A percentile compares a stretch with the other conserved stretches of the same genome.
These are phyloP conservation scores for Siphonodentalium dalli DNA, from an alignment of 2,888 invertebrate genomes.

Conservation along the genomic window DNA sequence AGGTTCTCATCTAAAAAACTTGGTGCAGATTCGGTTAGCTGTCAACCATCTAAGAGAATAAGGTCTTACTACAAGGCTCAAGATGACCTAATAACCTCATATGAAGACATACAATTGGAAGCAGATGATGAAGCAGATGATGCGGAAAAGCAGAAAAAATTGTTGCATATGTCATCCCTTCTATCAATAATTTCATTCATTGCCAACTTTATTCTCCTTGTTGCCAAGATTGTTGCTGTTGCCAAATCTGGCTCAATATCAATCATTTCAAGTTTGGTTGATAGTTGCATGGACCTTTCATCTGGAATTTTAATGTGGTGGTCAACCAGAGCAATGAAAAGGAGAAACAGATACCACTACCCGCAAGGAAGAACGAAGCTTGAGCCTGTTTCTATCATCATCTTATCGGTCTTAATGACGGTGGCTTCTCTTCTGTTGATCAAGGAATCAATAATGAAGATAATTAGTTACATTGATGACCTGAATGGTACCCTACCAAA, in stretches of 20 bases:
- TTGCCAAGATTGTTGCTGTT: conserved; percentile 65
- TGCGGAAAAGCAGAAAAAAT: conserved; percentile 19
- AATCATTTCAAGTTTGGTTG: conserved; percentile 67
- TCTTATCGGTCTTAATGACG: conserved; percentile 67
- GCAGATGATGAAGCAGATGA: conserved; percentile 35
- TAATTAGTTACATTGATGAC: conserved; percentile 47
- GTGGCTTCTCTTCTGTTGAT: conserved; percentile 66
- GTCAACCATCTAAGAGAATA: conserved; percentile 3
- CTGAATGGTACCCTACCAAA: conserved; percentile 33
- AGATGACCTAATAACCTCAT: conserved; percentile 47
- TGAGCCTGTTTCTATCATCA: conserved; percentile 66
- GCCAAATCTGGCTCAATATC: conserved; percentile 67
- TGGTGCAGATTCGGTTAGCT: conserved; percentile 33
- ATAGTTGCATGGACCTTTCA: conserved; percentile 67
- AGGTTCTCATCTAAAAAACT: conserved; percentile 44
- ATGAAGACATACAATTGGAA: conserved; percentile 43
- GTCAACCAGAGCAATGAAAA: conserved; percentile 62
- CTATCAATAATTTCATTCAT: conserved; percentile 52
- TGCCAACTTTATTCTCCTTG: conserved; percentile 57
- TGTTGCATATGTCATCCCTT: conserved; percentile 30
- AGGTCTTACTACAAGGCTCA: conserved; percentile 54
- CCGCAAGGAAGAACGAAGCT: conserved; percentile 67
- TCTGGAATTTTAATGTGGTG: conserved; percentile 65
- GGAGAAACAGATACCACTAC: conserved; percentile 65
- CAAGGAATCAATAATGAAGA: conserved; percentile 60